Base-by-base conservation (phyloP, 2,797 vertebrate genomes). In the Lophura swinhoii region DNA sequence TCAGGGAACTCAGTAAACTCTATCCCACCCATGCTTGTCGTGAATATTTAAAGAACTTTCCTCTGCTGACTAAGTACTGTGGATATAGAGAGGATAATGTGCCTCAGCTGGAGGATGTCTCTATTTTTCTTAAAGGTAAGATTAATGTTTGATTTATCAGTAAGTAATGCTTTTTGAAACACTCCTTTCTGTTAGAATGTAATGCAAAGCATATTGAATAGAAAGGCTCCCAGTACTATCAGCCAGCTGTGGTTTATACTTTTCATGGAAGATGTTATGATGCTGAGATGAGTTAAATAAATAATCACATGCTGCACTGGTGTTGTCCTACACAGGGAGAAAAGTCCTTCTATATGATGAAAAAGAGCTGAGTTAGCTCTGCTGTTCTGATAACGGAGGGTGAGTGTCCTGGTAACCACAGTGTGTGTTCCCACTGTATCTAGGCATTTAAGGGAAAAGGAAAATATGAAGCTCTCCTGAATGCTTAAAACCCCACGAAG, bases 11-110 rank as follows among this genome's bases (percentile, higher is more conserved):
- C 68, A 98, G 98, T 95, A 98, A 98, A 89, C 98, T 99, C 55
- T 99, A 99, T 88, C 99, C 99, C 4, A 99, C 98, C 29, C 99
- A 99, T 31, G 99, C 99, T 92, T 99, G 99, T 96, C 98, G 94
- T 33, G 99, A 99, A 74, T 99, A 99, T 95, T 97, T 99, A 91
- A 99, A 99, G 96, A 99, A 99, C 97, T 98, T 99, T 49, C 99
- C 99, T 35, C 97, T 99, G 92, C 98, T 99, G 93, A 98, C 97
- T 35, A 98, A 99, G 73, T 97, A 98, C 90, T 99, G 99, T 64
- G 99, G 99, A 78, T 99, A 99, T 96, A 95, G 98, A 73, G 99
- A 99, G 82, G 99, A 99, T 97, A 99, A 99, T 43, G 98, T 99
- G 56, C 99, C 99, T 10, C 99, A 99, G 85, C 96, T 99, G 84